A percentile compares a stretch with the other conserved stretches of the same genome.
phyloP scores from a whole-genome alignment of 2,888 invertebrate species.

The Stegana nigrithorax region DNA sequence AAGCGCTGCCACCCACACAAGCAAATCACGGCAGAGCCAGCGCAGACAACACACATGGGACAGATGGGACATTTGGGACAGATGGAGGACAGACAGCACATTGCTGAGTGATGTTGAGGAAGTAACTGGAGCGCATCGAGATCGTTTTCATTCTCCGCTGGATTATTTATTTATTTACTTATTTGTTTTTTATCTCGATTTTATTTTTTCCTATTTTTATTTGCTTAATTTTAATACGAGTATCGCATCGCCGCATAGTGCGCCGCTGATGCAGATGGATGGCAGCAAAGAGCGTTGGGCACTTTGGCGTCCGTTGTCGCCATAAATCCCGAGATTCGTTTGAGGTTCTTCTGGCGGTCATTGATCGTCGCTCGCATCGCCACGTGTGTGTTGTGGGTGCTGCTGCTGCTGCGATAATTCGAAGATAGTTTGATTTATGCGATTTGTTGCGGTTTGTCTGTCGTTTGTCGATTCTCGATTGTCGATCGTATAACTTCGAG shows the following conservation, averaged over 20 bases:
- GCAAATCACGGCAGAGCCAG: background rate
- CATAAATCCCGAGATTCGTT: background rate
- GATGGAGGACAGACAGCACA: too few relatives aligned
- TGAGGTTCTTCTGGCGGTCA: background rate
- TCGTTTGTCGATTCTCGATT: background rate
- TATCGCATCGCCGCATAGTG: background rate
- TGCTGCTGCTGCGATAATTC: too few relatives aligned
- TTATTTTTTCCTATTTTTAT: background rate
- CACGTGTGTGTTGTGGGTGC: too few relatives aligned
- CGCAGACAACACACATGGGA: background rate
- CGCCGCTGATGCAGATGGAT: too few relatives aligned
- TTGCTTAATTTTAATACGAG: background rate
- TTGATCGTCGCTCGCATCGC: too few relatives aligned
- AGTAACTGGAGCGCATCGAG: conserved; percentile 24
- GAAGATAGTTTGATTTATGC: too few relatives aligned
- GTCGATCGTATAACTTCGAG: too few relatives aligned
- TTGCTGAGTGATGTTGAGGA: conserved; percentile 16
- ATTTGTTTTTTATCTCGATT: background rate
- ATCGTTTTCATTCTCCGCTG: background rate
- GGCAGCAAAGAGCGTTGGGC: too few relatives aligned
- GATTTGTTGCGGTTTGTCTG: background rate
- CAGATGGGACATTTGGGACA: too few relatives aligned
- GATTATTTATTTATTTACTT: background rate
- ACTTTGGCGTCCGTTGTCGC: too few relatives aligned
- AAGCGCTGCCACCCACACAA: conserved; percentile 4